Percentiles rank a stretch among this genome's conserved stretches.
Conservation (phyloP, 2,888 invertebrate genomes). For the Drosophila imparisetae region DNA sequence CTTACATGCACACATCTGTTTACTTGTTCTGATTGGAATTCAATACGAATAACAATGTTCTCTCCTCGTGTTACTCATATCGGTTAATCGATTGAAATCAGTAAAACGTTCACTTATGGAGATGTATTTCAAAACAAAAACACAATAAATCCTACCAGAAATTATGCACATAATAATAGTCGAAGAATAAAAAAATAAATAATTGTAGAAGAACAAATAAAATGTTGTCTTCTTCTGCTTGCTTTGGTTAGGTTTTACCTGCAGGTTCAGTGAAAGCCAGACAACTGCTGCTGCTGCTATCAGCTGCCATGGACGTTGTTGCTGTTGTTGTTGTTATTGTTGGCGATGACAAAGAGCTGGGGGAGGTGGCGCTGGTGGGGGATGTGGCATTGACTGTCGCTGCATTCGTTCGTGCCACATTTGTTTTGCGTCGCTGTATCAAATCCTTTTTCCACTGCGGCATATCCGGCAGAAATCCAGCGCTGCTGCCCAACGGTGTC, state of each 20-base stretch:
- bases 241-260: constrained; percentile 44
- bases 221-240: neutral
- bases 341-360: neutral
- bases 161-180: neutral
- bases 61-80: neutral
- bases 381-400: constrained; percentile 37
- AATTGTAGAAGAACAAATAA: neutral
- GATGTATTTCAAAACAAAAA: neutral
- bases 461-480: constrained; percentile 83
- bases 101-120: neutral
- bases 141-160: neutral
- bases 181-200: neutral
- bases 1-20: neutral
- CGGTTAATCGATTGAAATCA: neutral
- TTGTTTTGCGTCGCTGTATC: constrained; percentile 88
- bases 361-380: constrained; percentile 26
- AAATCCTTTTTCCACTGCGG: constrained; percentile 94
- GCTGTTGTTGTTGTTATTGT: constrained; percentile 29
- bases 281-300: constrained; percentile 40
- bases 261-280: constrained; percentile 62
- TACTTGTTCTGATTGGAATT: constrained; percentile 2
- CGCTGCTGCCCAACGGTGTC: constrained; percentile 34
- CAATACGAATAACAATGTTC: constrained; percentile 1
- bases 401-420: constrained; percentile 82
- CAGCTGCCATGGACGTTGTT: constrained; percentile 38